Evolutionary conservation across 2,113 vertebrate species (phyloP), one percentile per base, ranked within the genome.

Genomic region (Aplodontia rufa): DNA sequence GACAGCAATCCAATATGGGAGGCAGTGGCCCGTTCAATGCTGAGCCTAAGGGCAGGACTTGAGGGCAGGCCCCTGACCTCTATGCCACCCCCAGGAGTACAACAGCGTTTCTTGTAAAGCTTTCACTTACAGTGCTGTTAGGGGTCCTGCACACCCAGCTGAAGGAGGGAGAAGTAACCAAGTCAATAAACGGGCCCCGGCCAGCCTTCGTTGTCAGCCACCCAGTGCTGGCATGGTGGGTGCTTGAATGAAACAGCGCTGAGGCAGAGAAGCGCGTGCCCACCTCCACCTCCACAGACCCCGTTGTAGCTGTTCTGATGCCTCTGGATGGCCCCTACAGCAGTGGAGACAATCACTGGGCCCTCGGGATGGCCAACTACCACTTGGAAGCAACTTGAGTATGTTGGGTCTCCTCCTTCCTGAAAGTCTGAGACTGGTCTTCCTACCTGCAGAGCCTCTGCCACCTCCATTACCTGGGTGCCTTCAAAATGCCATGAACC

Each of bases 311-410:
- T 26, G 64, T n/a, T 16, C 64, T 35, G 32, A 30, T 66, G 28
- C 64, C 64, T 66, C 64, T 6, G 64, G 10, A 8, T 19, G 64
- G 64, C 64, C 32, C 62, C 28, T 2, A 8, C 26, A 13, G 64
- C 64, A 8, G 1, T 5, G 3, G 13, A 0, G 14, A 66, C 32
- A 4, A 6, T 14, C 6, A 0, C 64, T 1, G 64, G 32, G 24
- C 64, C 64, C 16, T 14, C 32, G 17, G 6, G 30, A 6, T 17
- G 64, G 64, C 32, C 64, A 66, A 16, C 64, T 5, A 17, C 64
- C 64, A 66, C 64, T 66, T 35, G 11, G 64, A 3, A n/a, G 64
- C 64, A 35, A 14, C 26, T 6, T 35, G 64, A 17, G 30, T 17
- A 30, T 5, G 2, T 32, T 35, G 58, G 64, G 30, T 66, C 64